These are phyloP conservation scores for Cydia pomonella DNA, from an alignment of 1,140 invertebrate genomes.

Conservation along the genomic window DNA sequence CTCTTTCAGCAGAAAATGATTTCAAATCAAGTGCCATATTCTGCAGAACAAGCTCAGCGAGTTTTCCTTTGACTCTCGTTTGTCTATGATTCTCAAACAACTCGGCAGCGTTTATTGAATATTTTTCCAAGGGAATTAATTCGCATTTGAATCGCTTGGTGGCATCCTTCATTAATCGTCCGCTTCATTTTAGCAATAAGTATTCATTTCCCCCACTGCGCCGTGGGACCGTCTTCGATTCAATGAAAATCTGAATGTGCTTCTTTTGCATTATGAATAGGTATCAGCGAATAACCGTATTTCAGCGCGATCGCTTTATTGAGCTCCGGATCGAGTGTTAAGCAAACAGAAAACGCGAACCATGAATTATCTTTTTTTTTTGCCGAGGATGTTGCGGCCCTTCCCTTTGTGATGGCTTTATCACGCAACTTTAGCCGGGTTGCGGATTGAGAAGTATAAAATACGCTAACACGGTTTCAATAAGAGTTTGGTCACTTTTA, in stretches of 20 bases:
- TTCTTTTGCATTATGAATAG: conserved; percentile 72
- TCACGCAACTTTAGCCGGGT: conserved; percentile 14
- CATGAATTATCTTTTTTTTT: conserved; percentile 33
- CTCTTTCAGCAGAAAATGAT: conserved; percentile 12
- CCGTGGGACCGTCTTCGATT: conserved; percentile 41
- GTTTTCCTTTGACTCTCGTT: conserved; percentile 34
- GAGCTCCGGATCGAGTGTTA: conserved; percentile 50
- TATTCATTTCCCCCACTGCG: conserved; percentile 67
- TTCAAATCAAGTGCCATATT: conserved; percentile 10
- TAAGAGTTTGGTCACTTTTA: not conserved
- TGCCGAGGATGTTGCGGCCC: conserved; percentile 25
- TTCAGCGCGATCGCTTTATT: conserved; percentile 57
- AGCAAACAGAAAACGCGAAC: conserved; percentile 44
- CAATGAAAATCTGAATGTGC: conserved; percentile 75
- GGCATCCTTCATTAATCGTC: conserved; percentile 69
- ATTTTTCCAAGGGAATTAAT: conserved; percentile 72
- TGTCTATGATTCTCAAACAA: conserved; percentile 52
- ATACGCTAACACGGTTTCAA: not conserved
- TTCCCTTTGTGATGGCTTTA: conserved; percentile 31
- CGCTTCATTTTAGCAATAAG: conserved; percentile 76
- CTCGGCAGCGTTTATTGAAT: conserved; percentile 72
- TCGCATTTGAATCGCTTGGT: conserved; percentile 57
- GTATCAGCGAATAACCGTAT: conserved; percentile 59
- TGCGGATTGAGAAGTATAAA: conserved; percentile 10
- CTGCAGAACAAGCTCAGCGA: conserved; percentile 5